Base-by-base conservation (phyloP, 1,140 invertebrate species). In the Oncopodura yosiiana region DNA sequence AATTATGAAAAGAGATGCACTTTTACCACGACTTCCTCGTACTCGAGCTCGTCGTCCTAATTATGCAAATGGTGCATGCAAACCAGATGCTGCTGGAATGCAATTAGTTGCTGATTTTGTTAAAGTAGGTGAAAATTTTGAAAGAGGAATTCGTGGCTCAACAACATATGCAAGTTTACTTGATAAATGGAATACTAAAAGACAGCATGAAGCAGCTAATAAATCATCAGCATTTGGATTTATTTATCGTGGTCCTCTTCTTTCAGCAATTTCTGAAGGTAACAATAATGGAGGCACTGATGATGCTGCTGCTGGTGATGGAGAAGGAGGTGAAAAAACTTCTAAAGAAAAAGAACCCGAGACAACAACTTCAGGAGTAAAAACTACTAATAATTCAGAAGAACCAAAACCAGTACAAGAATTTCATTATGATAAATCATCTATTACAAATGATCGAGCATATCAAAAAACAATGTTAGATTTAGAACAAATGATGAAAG, bases 1-100 rank as follows among this genome's bases (percentile, higher is more conserved):
- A 19, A 58, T 34, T 36, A 14, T 9, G 60, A 62, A 56, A 62
- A 48, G 56, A 6, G 45, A 59, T 38, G 56, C 60, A n/a, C 52
- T 27, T 21, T 18, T 62, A 8, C 56, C 44, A 4, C 34, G 53
- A 6, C 14, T 59, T 23, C 52, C 56, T 2, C 48, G 56, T n/a
- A 23, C 41, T 0, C 2, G 36, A 30, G 23, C 51, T 6, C 18
- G 44, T 6, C 16, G 34, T 23, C 43, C 60, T 1, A 42, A 39
- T 14, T 55, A 44, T 34, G 36, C 11, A 16, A 53, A 49, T 26
- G 56, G 60, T 4, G 18, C 48, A 9, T 23, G 58, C 18, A 46
- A 52, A 23, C 21, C 29, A 8, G 53, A 46, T n/a, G 42, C 49
- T 12, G 60, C 53, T 16, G 60, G 53, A 11, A 38, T 26, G 6